Base-by-base conservation (phyloP, 2,113 vertebrate genomes). In the Melospiza georgiana region DNA sequence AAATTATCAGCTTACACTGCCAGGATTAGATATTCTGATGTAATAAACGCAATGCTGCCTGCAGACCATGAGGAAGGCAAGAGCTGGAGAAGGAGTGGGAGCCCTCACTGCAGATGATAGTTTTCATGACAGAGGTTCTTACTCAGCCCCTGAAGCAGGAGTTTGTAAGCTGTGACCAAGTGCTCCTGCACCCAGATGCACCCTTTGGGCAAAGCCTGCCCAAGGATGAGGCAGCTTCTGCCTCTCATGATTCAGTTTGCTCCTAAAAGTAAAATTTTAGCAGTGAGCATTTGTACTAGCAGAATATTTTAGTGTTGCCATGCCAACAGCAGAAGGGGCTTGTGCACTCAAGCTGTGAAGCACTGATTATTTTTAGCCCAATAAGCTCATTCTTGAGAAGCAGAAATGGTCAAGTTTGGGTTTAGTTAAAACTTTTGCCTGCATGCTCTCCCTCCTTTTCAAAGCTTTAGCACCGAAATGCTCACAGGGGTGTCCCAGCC, bases 291-390 rank as follows among this genome's bases (percentile, higher is more conserved):
- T 97, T 94, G 67, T 94, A 85, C 90, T 95, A 77, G 90, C 68
- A 76, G 97, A 96, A 96, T 97, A 97, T 96, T 97, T 97, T 95
- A 97, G 91, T 49, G 96, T 97, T 97, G 90, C 94, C 88, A 97
- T 97, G 96, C 93, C 96, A 97, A 97, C 96, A 1, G 76, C 95
- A 95, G 89, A 96, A 95, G 90, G 93, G 84, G 54, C 84, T 90
- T 91, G 78, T 75, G 88, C 6, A 12, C 89, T 95, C 92, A 89
- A 88, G 96, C 94, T 97, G 92, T 95, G 94, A 94, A 95, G 90
- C 79, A 77, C 87, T 90, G 79, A 94, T 91, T 97, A 96, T 97
- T 96, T 97, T 97, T 97, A 97, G 96, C 95, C 96, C 94, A 96
- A 91, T 95, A 96, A 94, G 82, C 94, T 94, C 12, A 5, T 86